Conservation (phyloP, 2,113 vertebrate species). For the Arizona elegans region DNA sequence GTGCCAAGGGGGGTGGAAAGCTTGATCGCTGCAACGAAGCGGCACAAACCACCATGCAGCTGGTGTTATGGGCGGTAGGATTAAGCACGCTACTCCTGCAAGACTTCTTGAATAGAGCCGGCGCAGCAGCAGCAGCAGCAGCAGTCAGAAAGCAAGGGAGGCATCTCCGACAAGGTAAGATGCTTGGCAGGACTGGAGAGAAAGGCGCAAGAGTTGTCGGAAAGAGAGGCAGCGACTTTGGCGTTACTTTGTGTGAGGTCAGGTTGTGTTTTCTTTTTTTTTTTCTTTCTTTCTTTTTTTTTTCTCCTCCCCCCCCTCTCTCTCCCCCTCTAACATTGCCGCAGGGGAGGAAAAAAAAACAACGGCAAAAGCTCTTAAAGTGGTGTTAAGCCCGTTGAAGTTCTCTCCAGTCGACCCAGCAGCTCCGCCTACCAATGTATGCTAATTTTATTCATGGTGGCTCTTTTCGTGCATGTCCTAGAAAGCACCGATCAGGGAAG, state of each 20-base stretch:
- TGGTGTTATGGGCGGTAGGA: conserved; percentile 87
- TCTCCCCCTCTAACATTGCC: neutral
- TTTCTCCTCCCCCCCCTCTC: no score
- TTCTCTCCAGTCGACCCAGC: neutral
- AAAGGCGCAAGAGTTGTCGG: neutral
- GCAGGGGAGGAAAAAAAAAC: no score
- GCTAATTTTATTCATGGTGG: neutral
- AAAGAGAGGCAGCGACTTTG: neutral
- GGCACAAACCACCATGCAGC: conserved; percentile 87
- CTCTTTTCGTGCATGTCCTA: neutral
- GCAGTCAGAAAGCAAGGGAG: conserved; percentile 70
- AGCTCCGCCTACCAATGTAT: conserved; percentile 9
- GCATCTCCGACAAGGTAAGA: conserved; percentile 85
- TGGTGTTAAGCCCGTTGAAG: neutral
- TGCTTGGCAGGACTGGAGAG: conserved; percentile 23
- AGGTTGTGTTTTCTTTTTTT: neutral
- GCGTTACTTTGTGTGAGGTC: neutral
- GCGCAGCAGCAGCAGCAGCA: conserved; percentile 53
- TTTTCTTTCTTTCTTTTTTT: no score
- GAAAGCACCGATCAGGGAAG: neutral
- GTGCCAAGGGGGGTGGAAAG: conserved; percentile 37
- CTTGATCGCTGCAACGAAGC: conserved; percentile 66
- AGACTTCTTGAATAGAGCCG: conserved; percentile 75
- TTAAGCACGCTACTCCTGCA: conserved; percentile 78
- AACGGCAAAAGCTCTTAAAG: neutral